Evolutionary conservation across 1,140 invertebrate genomes (phyloP), one percentile per base, ranked within the genome.

Genomic region (Procambarus clarkii): DNA sequence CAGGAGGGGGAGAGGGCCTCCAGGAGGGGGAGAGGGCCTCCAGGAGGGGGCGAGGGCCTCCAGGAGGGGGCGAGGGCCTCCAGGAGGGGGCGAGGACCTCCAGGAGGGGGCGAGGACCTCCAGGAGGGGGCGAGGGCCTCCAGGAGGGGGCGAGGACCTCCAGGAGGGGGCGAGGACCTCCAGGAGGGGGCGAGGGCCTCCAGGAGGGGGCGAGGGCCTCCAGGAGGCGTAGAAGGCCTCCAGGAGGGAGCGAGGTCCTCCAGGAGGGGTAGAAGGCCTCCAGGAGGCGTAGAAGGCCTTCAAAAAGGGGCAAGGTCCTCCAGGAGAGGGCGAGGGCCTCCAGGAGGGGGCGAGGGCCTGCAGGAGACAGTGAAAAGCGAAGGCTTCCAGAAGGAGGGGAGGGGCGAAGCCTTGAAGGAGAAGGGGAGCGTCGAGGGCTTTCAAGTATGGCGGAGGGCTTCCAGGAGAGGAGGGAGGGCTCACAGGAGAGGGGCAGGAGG

Each of bases 61-160:
- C 34, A 34, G 79, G 79, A 78, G 45, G 77, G 77, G 50, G 82
- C 71, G 69, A 15, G 34, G 34, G 34, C 34, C 34, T 34, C 34
- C 34, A 34, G 34, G 11, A 8, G n/a, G 50, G 9, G 11, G 21
- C 13, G 60, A 3, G 44, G 83, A 60, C 8, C 13, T 54, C 50
- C 8, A 50, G 60, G 64, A 50, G 71, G 18, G 3, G 79, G 60
- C 50, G 85, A 60, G 78, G 79, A 79, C 64, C 45, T 64, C 60
- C 48, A 60, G 71, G 69, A 15, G 34, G 34, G 34, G 34, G 34
- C 34, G 34, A 34, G 34, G 1, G 0, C 34, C 34, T 34, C 34
- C 34, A 34, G 34, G 34, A 34, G 34, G 34, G 34, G 34, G 34
- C 34, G 34, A 34, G 34, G 34, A 1, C 34, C 34, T 34, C 34